Evolutionary conservation across 1,140 invertebrate genomes (phyloP), one percentile per base, ranked within the genome.

Genomic region (Tribolium madens): DNA sequence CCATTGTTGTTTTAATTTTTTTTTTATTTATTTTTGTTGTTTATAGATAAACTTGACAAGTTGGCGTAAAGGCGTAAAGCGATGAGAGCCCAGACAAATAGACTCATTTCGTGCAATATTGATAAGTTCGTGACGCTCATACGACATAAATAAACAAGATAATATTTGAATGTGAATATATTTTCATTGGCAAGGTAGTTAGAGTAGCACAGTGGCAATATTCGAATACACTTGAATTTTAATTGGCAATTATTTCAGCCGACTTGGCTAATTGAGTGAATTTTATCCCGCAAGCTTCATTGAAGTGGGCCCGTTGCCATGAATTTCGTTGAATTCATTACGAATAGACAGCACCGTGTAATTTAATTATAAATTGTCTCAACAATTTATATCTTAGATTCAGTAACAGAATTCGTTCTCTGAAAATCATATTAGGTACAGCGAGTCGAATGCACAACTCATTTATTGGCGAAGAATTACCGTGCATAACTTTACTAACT

Each of bases 211-310:
- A 64, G 57, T 64, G 26, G 57, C 57, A 64, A 64, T 64, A 64
- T 64, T 42, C 31, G 57, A 64, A 64, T 33, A 64, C 26, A 64
- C 57, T 76, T 70, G 74, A 74, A 75, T 78, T 79, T 77, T 79
- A 79, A 79, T 79, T 79, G 78, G 64, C 78, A 79, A 79, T 79
- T 79, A 79, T 75, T 79, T 79, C 78, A 76, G 53, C 76, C 53
- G 73, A 75, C 78, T 75, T 78, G 73, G 50, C 78, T 79, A 79
- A 79, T 75, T 79, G 78, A 79, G 72, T 78, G 76, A 78, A 78
- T 78, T 78, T 78, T 78, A 78, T 72, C 71, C 76, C 72, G 72
- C 72, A 78, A 78, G 76, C 76, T 53, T 46, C 69, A 78, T 78
- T 78, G 72, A 78, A 78, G 76, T 75, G 26, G 76, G 33, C 50